These are phyloP conservation scores for Vombatus ursinus DNA, from an alignment of 2,113 vertebrate genomes.

Conservation along the genomic window DNA sequence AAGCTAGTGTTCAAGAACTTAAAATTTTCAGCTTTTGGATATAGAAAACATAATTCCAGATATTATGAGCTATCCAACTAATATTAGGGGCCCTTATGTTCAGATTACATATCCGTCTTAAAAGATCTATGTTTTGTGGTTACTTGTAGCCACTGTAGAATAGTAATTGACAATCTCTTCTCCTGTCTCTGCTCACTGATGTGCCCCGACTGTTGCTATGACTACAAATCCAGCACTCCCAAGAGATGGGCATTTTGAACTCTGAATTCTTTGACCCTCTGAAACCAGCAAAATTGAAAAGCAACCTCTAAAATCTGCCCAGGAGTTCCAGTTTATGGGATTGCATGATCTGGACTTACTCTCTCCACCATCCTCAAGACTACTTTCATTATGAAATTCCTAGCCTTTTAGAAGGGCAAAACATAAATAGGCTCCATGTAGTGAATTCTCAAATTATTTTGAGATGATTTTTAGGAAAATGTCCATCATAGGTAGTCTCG, in stretches of 20 bases:
- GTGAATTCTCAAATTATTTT: constrained; percentile 59
- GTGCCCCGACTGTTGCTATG: constrained; percentile 58
- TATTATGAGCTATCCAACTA: constrained; percentile 41
- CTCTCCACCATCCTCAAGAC: constrained; percentile 21
- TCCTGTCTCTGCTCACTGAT: constrained; percentile 53
- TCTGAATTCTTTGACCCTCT: constrained; percentile 66
- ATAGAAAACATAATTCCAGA: constrained; percentile 56
- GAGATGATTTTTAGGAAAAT: constrained; percentile 64
- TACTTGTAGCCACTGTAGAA: constrained; percentile 24
- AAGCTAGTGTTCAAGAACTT: constrained; percentile 67
- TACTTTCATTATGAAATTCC: constrained; percentile 38
- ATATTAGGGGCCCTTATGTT: constrained; percentile 55
- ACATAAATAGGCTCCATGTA: constrained; percentile 48
- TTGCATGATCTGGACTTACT: constrained; percentile 11
- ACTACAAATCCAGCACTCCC: constrained; percentile 59
- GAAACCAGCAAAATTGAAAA: constrained; percentile 70
- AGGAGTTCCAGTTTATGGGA: constrained; percentile 61
- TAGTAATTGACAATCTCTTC: constrained; percentile 55
- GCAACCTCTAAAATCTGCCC: constrained; percentile 53
- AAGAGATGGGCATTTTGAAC: constrained; percentile 53
- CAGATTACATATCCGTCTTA: constrained; percentile 60
- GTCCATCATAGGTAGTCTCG: constrained; percentile 18
- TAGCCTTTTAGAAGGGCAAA: constrained; percentile 60
- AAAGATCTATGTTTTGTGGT: constrained; percentile 45
- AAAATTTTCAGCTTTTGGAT: constrained; percentile 69